phyloP scores from a whole-genome alignment of 2,797 vertebrate species.

The Forpus xanthops region DNA sequence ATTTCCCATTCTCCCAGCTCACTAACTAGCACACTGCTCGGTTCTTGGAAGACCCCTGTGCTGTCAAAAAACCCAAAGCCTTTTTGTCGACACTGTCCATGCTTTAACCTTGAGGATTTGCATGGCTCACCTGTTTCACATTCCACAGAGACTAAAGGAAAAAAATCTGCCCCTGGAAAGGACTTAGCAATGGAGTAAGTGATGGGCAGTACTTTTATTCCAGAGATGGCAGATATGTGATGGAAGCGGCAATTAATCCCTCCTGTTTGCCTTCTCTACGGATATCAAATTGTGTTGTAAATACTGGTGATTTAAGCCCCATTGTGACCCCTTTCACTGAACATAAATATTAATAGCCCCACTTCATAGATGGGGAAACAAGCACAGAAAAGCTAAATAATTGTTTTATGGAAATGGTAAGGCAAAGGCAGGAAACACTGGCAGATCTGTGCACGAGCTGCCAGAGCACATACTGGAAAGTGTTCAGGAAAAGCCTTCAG shows the following conservation, averaged over 20 bases:
- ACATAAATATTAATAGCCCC: conserved; percentile 17
- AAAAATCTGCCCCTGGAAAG: neutral
- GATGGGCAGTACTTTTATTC: neutral
- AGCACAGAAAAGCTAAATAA: neutral
- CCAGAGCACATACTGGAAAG: neutral
- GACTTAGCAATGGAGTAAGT: neutral
- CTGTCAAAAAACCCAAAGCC: neutral
- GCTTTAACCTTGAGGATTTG: neutral
- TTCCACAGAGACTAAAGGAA: neutral
- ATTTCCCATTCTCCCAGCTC: conserved; percentile 53
- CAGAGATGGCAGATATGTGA: neutral
- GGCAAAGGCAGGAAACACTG: neutral
- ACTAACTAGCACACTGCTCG: neutral
- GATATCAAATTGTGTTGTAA: conserved; percentile 1
- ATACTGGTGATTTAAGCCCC: neutral
- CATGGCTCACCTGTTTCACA: neutral
- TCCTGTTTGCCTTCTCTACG: neutral
- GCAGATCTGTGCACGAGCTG: neutral
- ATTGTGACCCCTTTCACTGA: neutral
- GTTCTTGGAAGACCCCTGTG: conserved; percentile 15
- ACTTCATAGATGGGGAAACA: neutral
- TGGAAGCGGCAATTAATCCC: neutral
- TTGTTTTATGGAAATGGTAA: neutral
- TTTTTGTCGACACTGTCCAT: neutral
- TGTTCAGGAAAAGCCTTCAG: neutral